Evolutionary conservation across 2,888 invertebrate species (phyloP).

Genomic region (Nomada ruficornis): DNA sequence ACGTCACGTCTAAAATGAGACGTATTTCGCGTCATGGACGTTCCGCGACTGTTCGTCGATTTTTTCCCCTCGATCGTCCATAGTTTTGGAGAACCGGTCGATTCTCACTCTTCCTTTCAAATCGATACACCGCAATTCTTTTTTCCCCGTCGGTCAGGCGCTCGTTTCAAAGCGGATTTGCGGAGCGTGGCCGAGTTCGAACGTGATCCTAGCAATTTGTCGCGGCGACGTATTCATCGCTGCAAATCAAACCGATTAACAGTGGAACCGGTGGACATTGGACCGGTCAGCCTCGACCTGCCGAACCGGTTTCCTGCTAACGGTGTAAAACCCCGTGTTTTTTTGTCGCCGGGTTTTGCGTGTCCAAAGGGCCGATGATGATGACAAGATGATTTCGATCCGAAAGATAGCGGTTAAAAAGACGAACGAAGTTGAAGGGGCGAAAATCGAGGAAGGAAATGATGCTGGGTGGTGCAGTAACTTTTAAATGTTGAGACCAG

Average conservation of each 20-base stretch:
- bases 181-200: constrained; percentile 42
- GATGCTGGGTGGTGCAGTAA: too few species aligned
- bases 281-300: constrained; percentile 27
- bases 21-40: constrained; percentile 16
- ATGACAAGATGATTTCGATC: background rate
- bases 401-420: background rate
- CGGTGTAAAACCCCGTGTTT: constrained; percentile 29
- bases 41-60: constrained; percentile 44
- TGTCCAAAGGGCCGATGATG: background rate
- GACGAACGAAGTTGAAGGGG: background rate
- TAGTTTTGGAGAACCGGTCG: constrained; percentile 6
- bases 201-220: constrained; percentile 72
- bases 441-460: background rate
- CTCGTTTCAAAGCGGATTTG: constrained; percentile 64
- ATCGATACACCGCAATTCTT: constrained; percentile 41
- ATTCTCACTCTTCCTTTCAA: constrained; percentile 40
- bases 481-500: too few species aligned
- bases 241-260: constrained; percentile 72
- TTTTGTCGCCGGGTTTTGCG: background rate
- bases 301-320: constrained; percentile 52
- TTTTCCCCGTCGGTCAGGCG: background rate
- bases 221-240: constrained; percentile 63
- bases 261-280: constrained; percentile 41
- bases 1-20: constrained; percentile 46
- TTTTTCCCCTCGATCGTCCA: background rate